Percentiles rank a stretch among this genome's conserved stretches.
These are phyloP conservation scores for Staurois parvus DNA, from an alignment of 2,797 vertebrate species.

Conservation along the genomic window DNA sequence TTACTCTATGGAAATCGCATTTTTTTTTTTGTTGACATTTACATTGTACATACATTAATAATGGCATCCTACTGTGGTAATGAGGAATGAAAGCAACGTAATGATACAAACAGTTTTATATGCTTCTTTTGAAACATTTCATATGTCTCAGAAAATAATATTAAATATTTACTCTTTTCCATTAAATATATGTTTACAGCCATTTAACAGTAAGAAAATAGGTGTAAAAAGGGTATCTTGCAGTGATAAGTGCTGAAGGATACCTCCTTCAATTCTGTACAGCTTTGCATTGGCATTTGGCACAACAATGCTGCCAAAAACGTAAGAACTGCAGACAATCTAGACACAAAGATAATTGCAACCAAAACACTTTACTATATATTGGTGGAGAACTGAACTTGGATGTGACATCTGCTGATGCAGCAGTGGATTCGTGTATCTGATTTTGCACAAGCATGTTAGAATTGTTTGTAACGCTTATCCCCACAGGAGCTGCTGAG, in stretches of 20 bases:
- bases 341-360: too few relatives aligned
- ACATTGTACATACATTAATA: conserved; percentile 48
- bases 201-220: neutral
- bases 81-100: conserved; percentile 19
- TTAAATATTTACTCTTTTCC: neutral
- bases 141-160: conserved; percentile 17
- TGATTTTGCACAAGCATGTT: too few relatives aligned
- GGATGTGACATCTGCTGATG: too few relatives aligned
- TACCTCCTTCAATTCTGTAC: neutral
- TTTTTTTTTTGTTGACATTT: conserved; percentile 52
- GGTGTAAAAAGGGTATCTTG: neutral
- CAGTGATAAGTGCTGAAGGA: neutral
- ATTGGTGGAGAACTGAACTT: too few relatives aligned
- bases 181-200: neutral
- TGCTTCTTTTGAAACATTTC: conserved; percentile 22
- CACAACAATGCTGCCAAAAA: neutral
- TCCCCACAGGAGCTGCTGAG: too few relatives aligned
- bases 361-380: too few relatives aligned
- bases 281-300: too few relatives aligned
- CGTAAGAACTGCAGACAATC: neutral
- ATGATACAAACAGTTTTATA: conserved; percentile 4
- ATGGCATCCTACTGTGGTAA: conserved; percentile 42
- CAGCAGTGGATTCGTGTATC: too few relatives aligned
- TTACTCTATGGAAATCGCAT: conserved; percentile 47
- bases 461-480: too few relatives aligned